Conservation (phyloP, 2,797 vertebrate species). For the Xyrichtys novacula region DNA sequence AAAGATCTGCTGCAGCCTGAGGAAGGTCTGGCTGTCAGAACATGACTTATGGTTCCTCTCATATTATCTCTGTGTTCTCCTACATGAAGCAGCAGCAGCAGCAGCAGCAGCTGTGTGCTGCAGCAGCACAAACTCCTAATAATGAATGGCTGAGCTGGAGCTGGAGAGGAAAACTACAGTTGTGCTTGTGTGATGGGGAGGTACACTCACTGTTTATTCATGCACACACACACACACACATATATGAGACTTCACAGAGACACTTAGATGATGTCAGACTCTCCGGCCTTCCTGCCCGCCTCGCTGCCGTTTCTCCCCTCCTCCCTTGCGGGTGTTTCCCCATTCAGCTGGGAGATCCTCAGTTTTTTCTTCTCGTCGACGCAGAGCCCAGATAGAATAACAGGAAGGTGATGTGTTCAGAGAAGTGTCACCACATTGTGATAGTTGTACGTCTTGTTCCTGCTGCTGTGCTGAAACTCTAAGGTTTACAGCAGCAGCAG, state of each 20-base stretch:
- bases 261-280: constrained; percentile 82
- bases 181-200: constrained; percentile 30
- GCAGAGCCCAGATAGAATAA: constrained; percentile 46
- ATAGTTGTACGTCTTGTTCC: constrained; percentile 49
- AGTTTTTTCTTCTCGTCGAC: constrained; percentile 77
- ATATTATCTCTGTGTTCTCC: constrained; percentile 29
- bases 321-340: constrained; percentile 85
- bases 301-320: constrained; percentile 63
- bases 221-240: constrained; percentile 27
- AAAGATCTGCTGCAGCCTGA: constrained; percentile 25
- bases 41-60: constrained; percentile 41
- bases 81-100: constrained; percentile 50
- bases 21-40: constrained; percentile 21
- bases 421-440: constrained; percentile 33
- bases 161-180: constrained; percentile 56
- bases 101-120: constrained; percentile 56
- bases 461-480: constrained; percentile 25
- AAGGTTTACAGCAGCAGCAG: constrained; percentile 46
- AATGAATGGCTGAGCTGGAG: constrained; percentile 65
- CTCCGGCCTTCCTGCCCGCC: constrained; percentile 59
- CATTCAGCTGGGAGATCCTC: constrained; percentile 79
- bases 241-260: constrained; percentile 55
- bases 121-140: constrained; percentile 77
- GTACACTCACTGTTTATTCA: constrained; percentile 22
- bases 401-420: constrained; percentile 30